Conservation (phyloP, 1,140 invertebrate genomes). For the Drosophila leontia region DNA sequence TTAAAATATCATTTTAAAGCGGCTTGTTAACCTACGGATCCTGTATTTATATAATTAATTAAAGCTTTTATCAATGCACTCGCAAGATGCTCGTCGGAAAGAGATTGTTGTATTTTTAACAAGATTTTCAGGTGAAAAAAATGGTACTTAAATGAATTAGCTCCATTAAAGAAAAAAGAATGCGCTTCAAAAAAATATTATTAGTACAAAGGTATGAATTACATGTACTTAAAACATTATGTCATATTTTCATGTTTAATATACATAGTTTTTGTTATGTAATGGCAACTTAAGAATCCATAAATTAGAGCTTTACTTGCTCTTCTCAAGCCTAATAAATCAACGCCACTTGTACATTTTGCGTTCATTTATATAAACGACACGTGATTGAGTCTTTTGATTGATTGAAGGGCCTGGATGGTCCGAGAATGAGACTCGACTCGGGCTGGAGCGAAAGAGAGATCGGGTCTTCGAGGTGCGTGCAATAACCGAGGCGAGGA, state of each 20-base stretch:
- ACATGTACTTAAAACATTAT: neutral
- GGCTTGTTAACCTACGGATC: slow-evolving; percentile 27
- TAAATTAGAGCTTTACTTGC: neutral
- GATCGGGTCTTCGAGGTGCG: slow-evolving; percentile 21
- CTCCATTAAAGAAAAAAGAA: neutral
- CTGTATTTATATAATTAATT: slow-evolving; percentile 39
- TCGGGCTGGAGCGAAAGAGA: slow-evolving; percentile 3
- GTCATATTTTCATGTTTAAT: neutral
- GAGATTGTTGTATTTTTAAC: slow-evolving; percentile 5
- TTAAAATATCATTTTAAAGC: slow-evolving; percentile 36
- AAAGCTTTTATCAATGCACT: slow-evolving; percentile 9
- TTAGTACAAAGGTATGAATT: neutral
- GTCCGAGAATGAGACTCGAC: slow-evolving; percentile 15
- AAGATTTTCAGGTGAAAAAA: neutral
- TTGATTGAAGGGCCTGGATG: slow-evolving; percentile 40
- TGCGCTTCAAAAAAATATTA: neutral
- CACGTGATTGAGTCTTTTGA: slow-evolving; percentile 6
- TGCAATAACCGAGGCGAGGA: slow-evolving; percentile 26
- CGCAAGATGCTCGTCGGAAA: neutral
- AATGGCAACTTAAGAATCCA: neutral
- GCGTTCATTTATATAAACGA: neutral
- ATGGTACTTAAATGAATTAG: neutral
- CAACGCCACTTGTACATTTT: neutral
- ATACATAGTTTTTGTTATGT: neutral
- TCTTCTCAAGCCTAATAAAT: slow-evolving; percentile 1